Percentiles rank a stretch among this genome's conserved stretches.
phyloP scores from a whole-genome alignment of 2,113 vertebrate species.

The Lophochroa leadbeateri region DNA sequence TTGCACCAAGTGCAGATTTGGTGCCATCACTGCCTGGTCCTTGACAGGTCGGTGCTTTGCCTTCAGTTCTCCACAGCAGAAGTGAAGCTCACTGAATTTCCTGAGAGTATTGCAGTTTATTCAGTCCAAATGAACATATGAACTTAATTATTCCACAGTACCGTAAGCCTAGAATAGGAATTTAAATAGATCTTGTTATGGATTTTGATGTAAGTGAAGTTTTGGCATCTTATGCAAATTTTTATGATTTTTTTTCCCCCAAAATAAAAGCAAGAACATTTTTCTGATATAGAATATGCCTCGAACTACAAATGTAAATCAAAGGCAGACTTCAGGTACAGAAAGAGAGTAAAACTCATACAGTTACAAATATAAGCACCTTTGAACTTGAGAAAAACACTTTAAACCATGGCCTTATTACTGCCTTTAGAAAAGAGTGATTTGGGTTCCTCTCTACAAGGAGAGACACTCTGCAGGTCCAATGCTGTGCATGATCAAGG shows the following conservation, averaged over 20 bases:
- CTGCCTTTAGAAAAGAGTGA: neutral
- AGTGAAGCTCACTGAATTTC: neutral
- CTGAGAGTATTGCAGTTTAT: neutral
- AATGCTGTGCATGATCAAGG: rapidly evolving
- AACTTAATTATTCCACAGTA: constrained; percentile 18
- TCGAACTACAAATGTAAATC: constrained; percentile 54
- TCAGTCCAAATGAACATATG: neutral
- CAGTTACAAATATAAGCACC: constrained; percentile 31
- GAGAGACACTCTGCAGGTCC: neutral
- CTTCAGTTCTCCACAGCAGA: neutral
- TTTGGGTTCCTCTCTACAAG: neutral
- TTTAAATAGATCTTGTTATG: constrained; percentile 7
- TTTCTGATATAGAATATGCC: constrained; percentile 19
- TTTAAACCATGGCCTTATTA: neutral
- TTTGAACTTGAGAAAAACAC: constrained; percentile 36
- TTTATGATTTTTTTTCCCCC: neutral
- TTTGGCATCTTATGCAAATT: constrained; percentile 13
- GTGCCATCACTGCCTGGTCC: neutral
- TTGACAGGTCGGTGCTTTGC: neutral
- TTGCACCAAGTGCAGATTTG: neutral
- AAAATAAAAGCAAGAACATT: constrained; percentile 5
- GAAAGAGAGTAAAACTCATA: constrained; percentile 3
- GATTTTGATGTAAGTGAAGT: constrained; percentile 30
- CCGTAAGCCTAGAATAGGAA: neutral
- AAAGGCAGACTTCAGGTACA: constrained; percentile 33